A percentile compares a stretch with the other conserved stretches of the same genome.
Conservation (phyloP, 53 echinoderm and acorn worm species). For the Paracentrotus lividus region DNA sequence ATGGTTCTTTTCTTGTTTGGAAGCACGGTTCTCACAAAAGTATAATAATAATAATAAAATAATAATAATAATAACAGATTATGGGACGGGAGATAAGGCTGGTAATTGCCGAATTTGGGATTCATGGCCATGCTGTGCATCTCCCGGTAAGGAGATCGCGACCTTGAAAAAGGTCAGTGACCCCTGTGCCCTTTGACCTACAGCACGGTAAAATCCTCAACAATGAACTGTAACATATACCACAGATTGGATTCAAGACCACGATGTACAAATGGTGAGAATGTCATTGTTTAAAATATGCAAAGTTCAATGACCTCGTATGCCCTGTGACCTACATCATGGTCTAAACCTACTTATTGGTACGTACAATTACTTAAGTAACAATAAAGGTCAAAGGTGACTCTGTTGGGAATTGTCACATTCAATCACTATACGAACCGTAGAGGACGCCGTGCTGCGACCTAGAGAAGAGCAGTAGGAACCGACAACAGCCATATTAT, state of each 20-base stretch:
- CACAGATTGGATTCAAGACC: slow-evolving; percentile 31
- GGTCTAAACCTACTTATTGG: slow-evolving; percentile 43
- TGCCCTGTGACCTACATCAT: slow-evolving; percentile 53
- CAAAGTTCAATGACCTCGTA: slow-evolving; percentile 10
- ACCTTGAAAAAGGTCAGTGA: slow-evolving; percentile 57
- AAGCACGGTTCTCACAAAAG: not conserved
- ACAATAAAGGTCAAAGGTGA: slow-evolving; percentile 50
- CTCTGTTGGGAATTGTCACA: slow-evolving; percentile 42
- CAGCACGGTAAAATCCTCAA: slow-evolving; percentile 60
- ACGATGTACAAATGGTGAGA: not conserved
- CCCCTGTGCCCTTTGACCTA: slow-evolving; percentile 68
- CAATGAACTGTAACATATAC: slow-evolving; percentile 16
- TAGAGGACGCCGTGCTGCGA: slow-evolving; percentile 33
- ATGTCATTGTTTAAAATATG: not conserved
- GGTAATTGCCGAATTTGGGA: slow-evolving; percentile 14
- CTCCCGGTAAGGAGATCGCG: slow-evolving; percentile 56
- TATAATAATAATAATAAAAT: too few species aligned
- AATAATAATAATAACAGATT: too few species aligned
- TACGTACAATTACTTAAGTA: not conserved
- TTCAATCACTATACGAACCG: slow-evolving; percentile 26
- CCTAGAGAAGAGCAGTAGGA: slow-evolving; percentile 9
- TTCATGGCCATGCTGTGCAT: slow-evolving; percentile 58
- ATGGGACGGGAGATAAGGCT: not conserved
- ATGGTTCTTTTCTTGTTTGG: slow-evolving; percentile 10
- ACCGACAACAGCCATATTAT: not conserved